Evolutionary conservation across 2,888 invertebrate genomes (phyloP), one percentile per base, ranked within the genome.

Genomic region (Drosophila algonquin): DNA sequence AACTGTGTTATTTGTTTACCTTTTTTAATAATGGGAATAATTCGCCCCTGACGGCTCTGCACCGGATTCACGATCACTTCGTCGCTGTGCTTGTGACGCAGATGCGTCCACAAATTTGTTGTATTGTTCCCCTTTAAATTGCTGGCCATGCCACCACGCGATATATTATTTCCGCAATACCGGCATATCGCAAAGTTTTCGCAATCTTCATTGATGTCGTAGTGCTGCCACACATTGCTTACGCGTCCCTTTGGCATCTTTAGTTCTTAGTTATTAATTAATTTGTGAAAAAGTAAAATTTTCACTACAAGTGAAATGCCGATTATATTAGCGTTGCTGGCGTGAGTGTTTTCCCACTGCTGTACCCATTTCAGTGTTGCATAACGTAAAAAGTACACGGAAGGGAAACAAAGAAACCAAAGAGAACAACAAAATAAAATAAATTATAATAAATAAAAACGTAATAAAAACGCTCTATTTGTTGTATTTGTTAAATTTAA

Each of bases 61-160:
- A 85, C 62, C 1, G 82, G 82, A 61, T 76, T 85, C 1, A 83
- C 83, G 1, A 86, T 51, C 35, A 83, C 86, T 60, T 83, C 83
- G 44, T 87, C 86, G 14, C 76, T 72, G 50, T 83, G 83, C 65
- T 83, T 83, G 68, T 83, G 86, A 21, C 83, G 62, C 44, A 83
- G 72, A 57, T 83, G 83, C 12, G 83, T 83, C 83, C 83, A 83
- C 56, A 83, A 16, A 76, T 83, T 83, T 40, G 83, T 83, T 2
- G 83, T 83, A 61, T 83, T 83, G 50, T 87, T 83, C 27, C 83
- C 83, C 73, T 83, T 83, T 6, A 83, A 71, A 53, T 83, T 83
- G 83, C 88, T 83, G 48, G 88, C 73, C 86, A 82, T 85, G 61
- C 83, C 83, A 27, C 83, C 83, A 75, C 83, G 83, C 80, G 83